Base-by-base conservation (phyloP, 2,888 invertebrate genomes). In the Thymelicus acteon region DNA sequence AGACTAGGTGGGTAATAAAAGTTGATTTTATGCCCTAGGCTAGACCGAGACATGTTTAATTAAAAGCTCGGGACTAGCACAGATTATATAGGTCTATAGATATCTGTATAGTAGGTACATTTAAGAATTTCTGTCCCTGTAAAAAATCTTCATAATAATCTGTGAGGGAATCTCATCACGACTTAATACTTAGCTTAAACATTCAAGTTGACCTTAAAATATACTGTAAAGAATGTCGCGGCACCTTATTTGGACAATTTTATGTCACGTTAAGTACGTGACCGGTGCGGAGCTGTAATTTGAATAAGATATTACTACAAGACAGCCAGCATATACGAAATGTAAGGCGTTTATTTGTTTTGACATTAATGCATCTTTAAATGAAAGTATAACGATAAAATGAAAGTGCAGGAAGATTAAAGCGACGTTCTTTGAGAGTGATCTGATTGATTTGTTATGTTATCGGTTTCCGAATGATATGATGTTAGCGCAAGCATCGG, bases 191-290 rank as follows among this genome's bases (percentile, higher is more conserved):
- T 15, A 70, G 62, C 57, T 54, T 61, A 54, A 60, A 39, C 37
- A 58, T 63, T 70, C 10, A 58, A 58, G 63, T 49, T 15, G 40
- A 73, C 69, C 72, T 73, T 73, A 73, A 75, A 73, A 75, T 37
- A 52, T 48, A 76, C 75, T 19, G 49, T 54, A 73, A 67, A 74
- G 75, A 76, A 75, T 74, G 74, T 76, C 70, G 73, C 74, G 75
- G 78, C 74, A 75, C 81, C 80, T 77, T 82, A 75, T 79, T 73
- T 74, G 72, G 67, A 68, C 49, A 44, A 58, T 64, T 72, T 75
- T 72, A 77, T 74, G 74, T 72, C 75, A 76, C 73, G 72, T 73
- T 75, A 73, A 65, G 62, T 60, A 77, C 77, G 77, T 76, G 77
- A 75, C 74, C 72, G 71, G 72, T 64, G 67, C 71, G 65, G 54